Base-by-base conservation (phyloP, 2,113 vertebrate genomes). In the Jacana jacana region DNA sequence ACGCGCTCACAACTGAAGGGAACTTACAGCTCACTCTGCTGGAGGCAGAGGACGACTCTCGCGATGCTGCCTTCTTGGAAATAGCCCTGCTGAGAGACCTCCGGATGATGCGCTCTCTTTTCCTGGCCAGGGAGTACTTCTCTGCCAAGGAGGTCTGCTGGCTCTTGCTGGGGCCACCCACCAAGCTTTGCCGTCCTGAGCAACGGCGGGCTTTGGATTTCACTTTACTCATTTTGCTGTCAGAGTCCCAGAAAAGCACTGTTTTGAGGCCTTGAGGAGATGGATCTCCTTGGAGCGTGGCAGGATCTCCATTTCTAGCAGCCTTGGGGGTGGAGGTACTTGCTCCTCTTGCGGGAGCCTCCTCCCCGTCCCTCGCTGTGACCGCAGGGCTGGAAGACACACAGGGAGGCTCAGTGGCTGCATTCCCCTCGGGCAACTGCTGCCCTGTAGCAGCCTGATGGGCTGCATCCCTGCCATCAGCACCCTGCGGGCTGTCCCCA, bases 11-110 rank as follows among this genome's bases (percentile, higher is more conserved):
- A 37, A 16, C 46, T 3, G 17, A 15, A 28, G 17, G 35, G 65
- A 78, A 98, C 99, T 99, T 98, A 98, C 98, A 98, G 93, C 97
- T 95, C 42, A 95, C 97, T 91, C 97, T 98, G 97, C 97, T 98
- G 23, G 98, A 98, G 48, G 98, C 96, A 0, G 97, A 97, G 61
- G 91, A 97, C 7, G 97, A 98, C 16, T 97, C 97, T 11, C 8
- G 51, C 0, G 86, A 81, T 1, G 96, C 95, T n/a, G 97, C 98
- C 95, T 97, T 98, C 97, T 98, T 98, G 1, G 98, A 91, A 80
- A 96, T 46, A 2, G 99, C 98, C 28, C 97, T 98, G 6, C 98
- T 95, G 42, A 98, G 83, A 5, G 99, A 98, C 70, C 98, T 98
- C 35, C 97, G 98, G 2, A 97, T 97, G 90, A 98, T 78, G 46